A percentile compares a stretch with the other conserved stretches of the same genome.
These are phyloP conservation scores for Probosciger aterrimus DNA, from an alignment of 2,113 vertebrate genomes.

Conservation along the genomic window DNA sequence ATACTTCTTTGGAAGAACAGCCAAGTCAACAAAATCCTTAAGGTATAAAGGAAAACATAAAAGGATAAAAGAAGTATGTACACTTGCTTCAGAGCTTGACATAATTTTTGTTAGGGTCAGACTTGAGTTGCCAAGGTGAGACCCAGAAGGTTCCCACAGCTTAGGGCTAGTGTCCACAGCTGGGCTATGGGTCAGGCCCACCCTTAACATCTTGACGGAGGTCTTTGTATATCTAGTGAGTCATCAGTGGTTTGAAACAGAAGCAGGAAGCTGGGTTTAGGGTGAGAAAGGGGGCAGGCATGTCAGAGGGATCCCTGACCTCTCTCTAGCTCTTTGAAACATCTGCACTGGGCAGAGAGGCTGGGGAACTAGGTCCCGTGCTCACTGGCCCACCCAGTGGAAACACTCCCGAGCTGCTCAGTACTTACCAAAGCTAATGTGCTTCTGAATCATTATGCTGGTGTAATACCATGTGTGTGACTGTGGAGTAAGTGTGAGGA, in stretches of 20 bases:
- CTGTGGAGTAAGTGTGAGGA: background rate
- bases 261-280: background rate
- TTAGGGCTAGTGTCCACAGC: background rate
- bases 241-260: background rate
- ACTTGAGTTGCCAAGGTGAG: background rate
- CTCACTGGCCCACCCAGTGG: rapidly evolving
- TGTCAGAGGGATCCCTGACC: rapidly evolving
- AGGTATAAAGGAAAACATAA: background rate
- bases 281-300: background rate
- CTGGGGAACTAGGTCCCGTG: rapidly evolving
- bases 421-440: background rate
- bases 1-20: background rate
- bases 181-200: background rate
- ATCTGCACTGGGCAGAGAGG: background rate
- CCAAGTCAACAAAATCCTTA: background rate
- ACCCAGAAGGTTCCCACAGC: background rate
- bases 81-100: background rate
- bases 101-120: background rate
- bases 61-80: background rate
- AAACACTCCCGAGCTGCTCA: background rate
- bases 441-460: rapidly evolving
- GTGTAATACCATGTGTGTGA: rapidly evolving
- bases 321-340: background rate
- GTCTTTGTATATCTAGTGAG: background rate
- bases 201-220: background rate